Percentiles rank a stretch among this genome's conserved stretches.
Conservation (phyloP, 2,888 invertebrate species). For the Drosophila rubida region DNA sequence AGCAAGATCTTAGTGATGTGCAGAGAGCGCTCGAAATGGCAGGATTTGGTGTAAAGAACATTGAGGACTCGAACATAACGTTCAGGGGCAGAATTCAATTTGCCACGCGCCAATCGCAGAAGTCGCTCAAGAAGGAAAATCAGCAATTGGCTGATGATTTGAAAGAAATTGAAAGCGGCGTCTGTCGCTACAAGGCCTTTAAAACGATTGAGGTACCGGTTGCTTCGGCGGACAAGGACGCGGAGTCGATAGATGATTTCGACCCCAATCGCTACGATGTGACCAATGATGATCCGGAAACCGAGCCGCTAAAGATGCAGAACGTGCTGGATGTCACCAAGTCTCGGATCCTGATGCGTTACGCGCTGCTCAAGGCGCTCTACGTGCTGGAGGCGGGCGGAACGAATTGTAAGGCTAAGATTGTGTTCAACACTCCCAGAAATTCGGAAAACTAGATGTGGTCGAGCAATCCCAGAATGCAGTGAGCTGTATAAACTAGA, state of each 20-base stretch:
- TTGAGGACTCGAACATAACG: not conserved
- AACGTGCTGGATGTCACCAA: conserved; percentile 26
- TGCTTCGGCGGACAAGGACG: not conserved
- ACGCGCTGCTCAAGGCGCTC: conserved; percentile 48
- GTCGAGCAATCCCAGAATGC: no score
- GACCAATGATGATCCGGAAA: not conserved
- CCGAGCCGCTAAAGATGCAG: not conserved
- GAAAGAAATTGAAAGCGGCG: not conserved
- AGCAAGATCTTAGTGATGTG: not conserved
- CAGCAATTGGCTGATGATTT: no score
- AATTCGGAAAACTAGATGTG: not conserved
- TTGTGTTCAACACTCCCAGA: conserved; percentile 20
- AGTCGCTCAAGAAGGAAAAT: no score
- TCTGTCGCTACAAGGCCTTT: not conserved
- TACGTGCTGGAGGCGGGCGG: conserved; percentile 26
- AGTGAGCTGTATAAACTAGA: no score
- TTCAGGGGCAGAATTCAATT: not conserved
- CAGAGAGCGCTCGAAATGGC: not conserved
- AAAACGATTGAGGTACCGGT: not conserved
- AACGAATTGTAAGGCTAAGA: conserved; percentile 13
- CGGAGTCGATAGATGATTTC: not conserved
- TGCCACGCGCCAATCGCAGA: no score
- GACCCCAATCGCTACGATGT: not conserved
- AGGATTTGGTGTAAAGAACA: not conserved
- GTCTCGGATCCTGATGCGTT: conserved; percentile 34